Evolutionary conservation across 2,888 invertebrate species (phyloP).

Genomic region (Sesia apiformis): DNA sequence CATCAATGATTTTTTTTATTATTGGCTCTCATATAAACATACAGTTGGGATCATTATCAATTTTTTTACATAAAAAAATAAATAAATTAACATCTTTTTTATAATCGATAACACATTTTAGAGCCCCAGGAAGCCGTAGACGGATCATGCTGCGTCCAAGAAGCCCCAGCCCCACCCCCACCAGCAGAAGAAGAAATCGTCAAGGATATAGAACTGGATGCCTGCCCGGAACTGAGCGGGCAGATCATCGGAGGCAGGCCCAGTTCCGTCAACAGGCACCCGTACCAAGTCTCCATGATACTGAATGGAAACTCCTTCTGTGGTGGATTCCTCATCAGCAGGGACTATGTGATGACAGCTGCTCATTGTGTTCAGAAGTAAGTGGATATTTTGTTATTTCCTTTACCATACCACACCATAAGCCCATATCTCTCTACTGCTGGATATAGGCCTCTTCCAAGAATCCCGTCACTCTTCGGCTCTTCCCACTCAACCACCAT

Average conservation of each 20-base stretch:
- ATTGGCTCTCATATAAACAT: no score
- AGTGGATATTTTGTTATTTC: constrained; percentile 17
- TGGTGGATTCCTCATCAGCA: constrained; percentile 62
- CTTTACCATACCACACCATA: no score
- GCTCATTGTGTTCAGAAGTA: constrained; percentile 67
- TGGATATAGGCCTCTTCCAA: no score
- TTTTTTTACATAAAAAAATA: no score
- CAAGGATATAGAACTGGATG: constrained; percentile 39
- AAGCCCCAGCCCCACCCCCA: constrained; percentile 11
- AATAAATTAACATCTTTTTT: no score
- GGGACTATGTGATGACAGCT: constrained; percentile 53
- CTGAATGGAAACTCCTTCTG: constrained; percentile 64
- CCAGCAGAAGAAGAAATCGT: constrained; percentile 18
- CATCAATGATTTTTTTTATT: no score
- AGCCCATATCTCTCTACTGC: no score
- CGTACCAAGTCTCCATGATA: constrained; percentile 62
- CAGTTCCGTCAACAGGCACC: constrained; percentile 53
- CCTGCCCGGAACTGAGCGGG: constrained; percentile 58
- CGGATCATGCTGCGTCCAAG: constrained; percentile 29
- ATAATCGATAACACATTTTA: constrained; percentile 17
- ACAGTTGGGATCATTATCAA: no score
- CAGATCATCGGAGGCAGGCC: constrained; percentile 62
- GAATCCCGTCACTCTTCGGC: no score
- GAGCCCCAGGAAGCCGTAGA: constrained; percentile 51
- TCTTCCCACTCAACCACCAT: no score